Evolutionary conservation across 2,113 vertebrate species (phyloP), one percentile per base, ranked within the genome.

Genomic region (Lepidothrix coronata): DNA sequence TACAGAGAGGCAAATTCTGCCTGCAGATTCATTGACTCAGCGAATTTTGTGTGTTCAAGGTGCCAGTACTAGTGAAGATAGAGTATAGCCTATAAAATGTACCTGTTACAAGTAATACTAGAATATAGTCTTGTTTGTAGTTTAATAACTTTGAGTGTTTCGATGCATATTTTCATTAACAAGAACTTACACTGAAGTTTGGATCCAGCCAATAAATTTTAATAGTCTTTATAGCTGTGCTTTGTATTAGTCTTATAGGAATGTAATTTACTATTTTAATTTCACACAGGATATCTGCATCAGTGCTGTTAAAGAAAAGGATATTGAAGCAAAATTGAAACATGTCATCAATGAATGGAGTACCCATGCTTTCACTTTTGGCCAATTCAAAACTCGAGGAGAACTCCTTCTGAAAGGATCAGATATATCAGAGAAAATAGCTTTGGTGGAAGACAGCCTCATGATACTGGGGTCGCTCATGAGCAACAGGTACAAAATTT

Each of bases 271-370:
- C 52, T 71, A 44, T 11, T 82, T 94, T 79, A 46, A 72, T 94
- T 89, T 95, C 92, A 57, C 48, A 33, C 81, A 99, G 98, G 98
- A 99, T 72, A 96, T 99, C 39, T 99, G 98, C 61, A 98, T 98
- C 93, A 96, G 98, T 57, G 98, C 98, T 2, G 96, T 98, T 68
- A 99, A 99, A 93, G 98, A 99, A 96, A 97, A 97, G 16, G 98
- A 99, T 94, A 99, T 99, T 65, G 98, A 99, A 92, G 98, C 95
- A 92, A 99, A 99, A 95, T 80, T 99, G 80, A 98, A 98, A 82
- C 97, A 98, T 1, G 95, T 99, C 8, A 95, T 98, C 57, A 97
- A 68, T 23, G 98, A 98, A 94, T 99, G 98, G 98, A 98, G 81
- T 87, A 66, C 87, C 63, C 98, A 98, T 25, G 35, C 72, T 25